phyloP scores from a whole-genome alignment of 1,140 invertebrate species.

The Philopotamus ludificatus region DNA sequence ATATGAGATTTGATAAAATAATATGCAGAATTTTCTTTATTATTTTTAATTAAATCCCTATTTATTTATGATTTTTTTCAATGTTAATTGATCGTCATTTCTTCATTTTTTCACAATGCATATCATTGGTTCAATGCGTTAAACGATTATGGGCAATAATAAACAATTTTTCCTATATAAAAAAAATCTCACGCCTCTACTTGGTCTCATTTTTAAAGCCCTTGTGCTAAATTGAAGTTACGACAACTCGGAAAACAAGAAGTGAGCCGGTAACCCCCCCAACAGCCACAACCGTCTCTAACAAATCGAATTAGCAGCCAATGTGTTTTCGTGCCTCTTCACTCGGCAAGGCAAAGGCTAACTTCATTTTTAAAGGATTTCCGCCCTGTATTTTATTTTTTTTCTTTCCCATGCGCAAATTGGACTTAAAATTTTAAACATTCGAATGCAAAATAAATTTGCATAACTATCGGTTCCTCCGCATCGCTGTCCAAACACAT shows the following conservation, averaged over 20 bases:
- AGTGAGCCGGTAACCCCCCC: background rate
- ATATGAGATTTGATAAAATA: too few species aligned
- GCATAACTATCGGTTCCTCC: slow-evolving; percentile 24
- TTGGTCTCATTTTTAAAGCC: background rate
- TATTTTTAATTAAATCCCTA: too few species aligned
- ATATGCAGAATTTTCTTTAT: too few species aligned
- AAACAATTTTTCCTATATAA: too few species aligned
- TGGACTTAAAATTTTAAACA: too few species aligned
- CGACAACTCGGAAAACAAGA: background rate
- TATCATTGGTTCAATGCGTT: too few species aligned
- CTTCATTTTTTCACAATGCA: too few species aligned
- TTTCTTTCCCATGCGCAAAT: too few species aligned
- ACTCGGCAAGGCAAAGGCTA: slow-evolving; percentile 18
- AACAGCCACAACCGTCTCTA: slow-evolving; percentile 32
- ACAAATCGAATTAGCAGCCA: slow-evolving; percentile 38
- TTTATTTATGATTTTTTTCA: too few species aligned
- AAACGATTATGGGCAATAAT: too few species aligned
- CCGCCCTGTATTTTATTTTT: slow-evolving; percentile 15
- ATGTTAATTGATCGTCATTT: too few species aligned
- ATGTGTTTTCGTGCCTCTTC: slow-evolving; percentile 33
- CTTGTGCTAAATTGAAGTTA: background rate
- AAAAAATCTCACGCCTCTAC: background rate
- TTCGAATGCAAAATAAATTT: slow-evolving; percentile 10
- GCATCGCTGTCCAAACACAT: slow-evolving; percentile 33
- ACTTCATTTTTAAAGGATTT: slow-evolving; percentile 34